Conservation (phyloP, 2,888 invertebrate species). For the Auanema sp. region DNA sequence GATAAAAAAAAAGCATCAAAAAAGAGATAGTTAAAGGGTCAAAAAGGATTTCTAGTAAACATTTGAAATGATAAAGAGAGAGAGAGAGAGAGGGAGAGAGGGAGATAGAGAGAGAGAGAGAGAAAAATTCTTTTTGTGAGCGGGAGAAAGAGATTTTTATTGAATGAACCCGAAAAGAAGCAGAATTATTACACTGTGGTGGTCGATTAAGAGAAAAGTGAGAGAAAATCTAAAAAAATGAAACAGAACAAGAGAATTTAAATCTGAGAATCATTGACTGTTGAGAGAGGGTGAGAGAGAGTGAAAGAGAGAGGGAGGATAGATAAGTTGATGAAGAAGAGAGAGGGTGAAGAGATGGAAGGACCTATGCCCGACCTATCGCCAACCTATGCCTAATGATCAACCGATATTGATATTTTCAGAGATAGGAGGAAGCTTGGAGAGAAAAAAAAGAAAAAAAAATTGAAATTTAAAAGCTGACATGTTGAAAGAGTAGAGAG, state of each 20-base stretch:
- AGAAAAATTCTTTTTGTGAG: not conserved
- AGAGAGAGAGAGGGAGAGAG: not conserved
- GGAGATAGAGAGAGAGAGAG: too few relatives aligned
- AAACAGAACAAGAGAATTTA: slow-evolving; percentile 11
- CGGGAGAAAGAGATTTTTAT: slow-evolving; percentile 3
- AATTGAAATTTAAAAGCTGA: not conserved
- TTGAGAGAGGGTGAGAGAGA: slow-evolving; percentile 19
- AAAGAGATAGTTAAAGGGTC: slow-evolving; percentile 5
- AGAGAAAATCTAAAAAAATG: not conserved
- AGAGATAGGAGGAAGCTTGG: slow-evolving; percentile 17
- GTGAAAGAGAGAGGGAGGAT: slow-evolving; percentile 19
- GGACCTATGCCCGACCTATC: not conserved
- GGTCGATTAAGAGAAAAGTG: too few relatives aligned
- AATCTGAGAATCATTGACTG: slow-evolving; percentile 1
- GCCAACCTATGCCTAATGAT: not conserved
- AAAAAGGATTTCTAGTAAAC: slow-evolving; percentile 22
- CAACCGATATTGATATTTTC: slow-evolving; percentile 1
- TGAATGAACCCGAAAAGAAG: not conserved
- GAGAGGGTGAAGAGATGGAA: slow-evolving; percentile 5
- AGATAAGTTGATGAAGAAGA: slow-evolving; percentile 8
- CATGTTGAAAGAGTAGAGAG: slow-evolving; percentile 7
- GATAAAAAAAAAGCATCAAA: too few relatives aligned
- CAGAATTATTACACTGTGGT: too few relatives aligned
- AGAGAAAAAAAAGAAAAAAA: slow-evolving; percentile 7
- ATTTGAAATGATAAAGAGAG: slow-evolving; percentile 1